phyloP scores from a whole-genome alignment of 2,797 vertebrate species.

The Pantherophis vulpinus region DNA sequence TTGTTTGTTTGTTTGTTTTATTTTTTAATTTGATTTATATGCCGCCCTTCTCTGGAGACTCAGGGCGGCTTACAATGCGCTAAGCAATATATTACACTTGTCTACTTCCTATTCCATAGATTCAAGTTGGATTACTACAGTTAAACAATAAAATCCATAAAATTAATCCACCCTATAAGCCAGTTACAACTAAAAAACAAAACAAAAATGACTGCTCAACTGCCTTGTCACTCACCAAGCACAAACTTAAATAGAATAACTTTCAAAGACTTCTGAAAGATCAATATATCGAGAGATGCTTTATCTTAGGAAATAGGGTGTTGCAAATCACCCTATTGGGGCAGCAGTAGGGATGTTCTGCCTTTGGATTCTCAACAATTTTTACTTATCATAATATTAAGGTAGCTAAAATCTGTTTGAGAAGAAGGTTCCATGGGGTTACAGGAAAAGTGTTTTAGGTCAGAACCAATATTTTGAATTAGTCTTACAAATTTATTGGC shows the following conservation, averaged over 20 bases:
- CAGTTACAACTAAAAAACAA: neutral
- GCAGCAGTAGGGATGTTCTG: neutral
- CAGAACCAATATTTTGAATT: neutral
- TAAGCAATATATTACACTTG: neutral
- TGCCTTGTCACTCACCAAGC: neutral
- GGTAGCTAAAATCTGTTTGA: neutral
- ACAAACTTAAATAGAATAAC: neutral
- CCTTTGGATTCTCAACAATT: neutral
- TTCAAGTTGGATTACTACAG: neutral
- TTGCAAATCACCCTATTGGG: neutral
- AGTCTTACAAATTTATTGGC: neutral
- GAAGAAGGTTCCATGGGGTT: neutral
- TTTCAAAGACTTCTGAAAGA: neutral
- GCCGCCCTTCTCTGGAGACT: too few relatives aligned
- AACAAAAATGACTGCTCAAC: neutral
- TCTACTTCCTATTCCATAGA: neutral
- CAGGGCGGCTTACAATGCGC: too few relatives aligned
- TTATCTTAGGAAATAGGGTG: neutral
- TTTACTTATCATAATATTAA: neutral
- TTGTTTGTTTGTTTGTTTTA: too few relatives aligned
- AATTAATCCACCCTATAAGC: neutral
- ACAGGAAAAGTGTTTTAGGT: neutral
- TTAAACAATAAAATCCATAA: neutral
- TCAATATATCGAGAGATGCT: neutral
- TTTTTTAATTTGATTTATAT: too few relatives aligned